Evolutionary conservation across 2,113 vertebrate species (phyloP).

Genomic region (Formicarius rufipectus): DNA sequence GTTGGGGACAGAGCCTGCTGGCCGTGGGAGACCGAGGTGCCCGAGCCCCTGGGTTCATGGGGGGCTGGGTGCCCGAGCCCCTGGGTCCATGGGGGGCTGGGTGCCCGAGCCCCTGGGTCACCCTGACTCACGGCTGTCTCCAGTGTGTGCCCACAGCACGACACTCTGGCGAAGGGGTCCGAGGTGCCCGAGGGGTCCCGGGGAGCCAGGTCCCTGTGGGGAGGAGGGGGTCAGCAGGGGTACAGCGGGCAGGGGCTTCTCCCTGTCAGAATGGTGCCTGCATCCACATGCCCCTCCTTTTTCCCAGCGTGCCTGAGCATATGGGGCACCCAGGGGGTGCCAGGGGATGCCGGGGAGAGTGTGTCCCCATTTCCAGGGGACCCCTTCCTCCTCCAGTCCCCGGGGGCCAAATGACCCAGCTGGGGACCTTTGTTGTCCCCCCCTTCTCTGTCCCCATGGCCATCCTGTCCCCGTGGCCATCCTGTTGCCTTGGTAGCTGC

Average conservation of each 20-base stretch:
- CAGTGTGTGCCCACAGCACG: slow-evolving; percentile 82
- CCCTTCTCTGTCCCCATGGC: neutral
- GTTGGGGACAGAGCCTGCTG: neutral
- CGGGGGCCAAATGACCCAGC: neutral
- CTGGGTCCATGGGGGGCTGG: accelerated
- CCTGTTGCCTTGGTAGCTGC: slow-evolving; percentile 41
- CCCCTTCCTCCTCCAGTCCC: neutral
- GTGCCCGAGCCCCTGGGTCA: neutral
- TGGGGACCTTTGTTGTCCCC: neutral
- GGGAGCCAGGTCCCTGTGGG: slow-evolving; percentile 85
- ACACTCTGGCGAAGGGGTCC: slow-evolving; percentile 86
- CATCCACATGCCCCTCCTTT: accelerated
- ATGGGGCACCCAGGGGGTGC: neutral
- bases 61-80: too few relatives aligned
- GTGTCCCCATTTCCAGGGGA: too few relatives aligned
- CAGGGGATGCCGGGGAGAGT: neutral
- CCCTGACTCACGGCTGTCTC: slow-evolving; percentile 85
- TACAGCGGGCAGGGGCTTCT: too few relatives aligned
- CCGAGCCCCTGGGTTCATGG: neutral
- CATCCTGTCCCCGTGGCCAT: neutral
- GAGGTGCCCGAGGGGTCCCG: slow-evolving; percentile 88
- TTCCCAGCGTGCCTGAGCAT: neutral
- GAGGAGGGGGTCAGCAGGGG: neutral
- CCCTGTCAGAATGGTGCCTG: accelerated
- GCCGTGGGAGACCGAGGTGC: neutral